Percentiles rank a stretch among this genome's conserved stretches.
phyloP scores from a whole-genome alignment of 2,888 invertebrate genomes.

The Germaria angustata region DNA sequence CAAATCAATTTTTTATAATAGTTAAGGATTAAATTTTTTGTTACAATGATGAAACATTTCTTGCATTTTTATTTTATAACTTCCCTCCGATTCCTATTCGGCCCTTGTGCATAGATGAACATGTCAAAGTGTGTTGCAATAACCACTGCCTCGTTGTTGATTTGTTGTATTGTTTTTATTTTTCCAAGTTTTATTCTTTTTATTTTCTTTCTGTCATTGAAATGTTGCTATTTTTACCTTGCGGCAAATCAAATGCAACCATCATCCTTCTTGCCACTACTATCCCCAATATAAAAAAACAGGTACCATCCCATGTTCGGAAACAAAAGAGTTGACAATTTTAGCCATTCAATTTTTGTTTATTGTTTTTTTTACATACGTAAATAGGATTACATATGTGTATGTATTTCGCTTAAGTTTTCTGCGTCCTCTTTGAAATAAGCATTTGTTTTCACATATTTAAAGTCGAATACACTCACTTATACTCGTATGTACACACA shows the following conservation, averaged over 20 bases:
- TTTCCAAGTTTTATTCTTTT: not conserved
- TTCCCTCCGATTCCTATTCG: not conserved
- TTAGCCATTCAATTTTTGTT: constrained; percentile 31
- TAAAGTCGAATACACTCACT: not conserved
- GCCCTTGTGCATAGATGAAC: too few relatives aligned
- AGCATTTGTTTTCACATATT: constrained; percentile 12
- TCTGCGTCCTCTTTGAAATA: constrained; percentile 11
- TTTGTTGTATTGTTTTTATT: constrained; percentile 16
- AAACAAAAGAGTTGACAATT: constrained; percentile 16
- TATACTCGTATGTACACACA: not conserved
- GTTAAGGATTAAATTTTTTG: too few relatives aligned
- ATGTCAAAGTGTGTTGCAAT: not conserved
- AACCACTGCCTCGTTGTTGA: not conserved
- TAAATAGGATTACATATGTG: too few relatives aligned
- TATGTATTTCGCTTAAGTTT: constrained; percentile 44
- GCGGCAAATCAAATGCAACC: constrained; percentile 41
- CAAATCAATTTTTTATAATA: too few relatives aligned
- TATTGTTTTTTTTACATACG: constrained; percentile 44
- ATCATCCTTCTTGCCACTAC: not conserved
- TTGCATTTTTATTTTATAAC: too few relatives aligned
- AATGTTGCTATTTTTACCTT: constrained; percentile 57
- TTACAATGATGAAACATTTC: too few relatives aligned
- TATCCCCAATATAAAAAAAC: not conserved
- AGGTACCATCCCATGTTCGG: not conserved
- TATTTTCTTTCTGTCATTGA: constrained; percentile 46